Conservation (phyloP, 2,113 vertebrate genomes). For the Pomatostomus ruficeps region DNA sequence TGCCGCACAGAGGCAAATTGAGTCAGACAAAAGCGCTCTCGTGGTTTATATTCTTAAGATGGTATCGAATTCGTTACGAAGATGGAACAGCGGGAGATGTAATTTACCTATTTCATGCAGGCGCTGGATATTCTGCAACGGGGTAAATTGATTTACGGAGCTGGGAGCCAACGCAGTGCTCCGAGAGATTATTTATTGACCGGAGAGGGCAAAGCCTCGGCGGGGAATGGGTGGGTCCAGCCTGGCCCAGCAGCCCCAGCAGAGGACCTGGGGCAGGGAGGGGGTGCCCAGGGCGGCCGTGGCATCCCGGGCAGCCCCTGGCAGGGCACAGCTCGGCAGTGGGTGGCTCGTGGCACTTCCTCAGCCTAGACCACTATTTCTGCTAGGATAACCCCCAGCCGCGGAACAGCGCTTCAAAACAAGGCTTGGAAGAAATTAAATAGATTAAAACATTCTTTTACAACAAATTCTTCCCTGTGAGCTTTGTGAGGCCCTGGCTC, state of each 20-base stretch:
- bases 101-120: neutral
- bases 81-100: neutral
- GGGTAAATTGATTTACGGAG: neutral
- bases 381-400: neutral
- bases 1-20: neutral
- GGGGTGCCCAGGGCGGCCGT: fast-evolving
- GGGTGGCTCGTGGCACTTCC: fast-evolving
- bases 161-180: neutral
- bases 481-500: neutral
- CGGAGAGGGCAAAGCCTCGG: fast-evolving
- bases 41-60: neutral
- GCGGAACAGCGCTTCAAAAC: neutral
- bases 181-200: neutral
- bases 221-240: neutral
- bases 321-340: neutral
- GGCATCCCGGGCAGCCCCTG: neutral
- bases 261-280: neutral
- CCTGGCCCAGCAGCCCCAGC: neutral
- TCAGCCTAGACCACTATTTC: fast-evolving
- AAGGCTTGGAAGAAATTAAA: neutral
- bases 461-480: neutral
- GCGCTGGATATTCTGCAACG: neutral
- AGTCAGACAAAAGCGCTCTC: neutral
- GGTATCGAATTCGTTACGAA: neutral
- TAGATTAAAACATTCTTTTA: neutral